Base-by-base conservation (phyloP, 2,113 vertebrate species). In the Noturus placidus region DNA sequence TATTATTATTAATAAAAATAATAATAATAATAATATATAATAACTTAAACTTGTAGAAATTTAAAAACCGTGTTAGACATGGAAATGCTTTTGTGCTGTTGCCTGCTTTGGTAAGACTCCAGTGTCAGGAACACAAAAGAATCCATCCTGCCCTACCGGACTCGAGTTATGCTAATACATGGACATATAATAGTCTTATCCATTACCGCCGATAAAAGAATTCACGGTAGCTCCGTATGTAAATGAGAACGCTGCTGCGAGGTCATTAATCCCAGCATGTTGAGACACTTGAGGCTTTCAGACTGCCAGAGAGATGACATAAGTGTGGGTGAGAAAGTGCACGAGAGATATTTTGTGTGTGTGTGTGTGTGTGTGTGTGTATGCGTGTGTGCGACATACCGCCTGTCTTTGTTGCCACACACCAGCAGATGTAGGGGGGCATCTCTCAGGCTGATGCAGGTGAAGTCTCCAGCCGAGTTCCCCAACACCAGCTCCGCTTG, bases 361-460 rank as follows among this genome's bases (percentile, higher is more conserved):
- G 50, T 35, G 54, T 46, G 86, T 69, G n/a, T 74, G 50, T 67
- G 61, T 52, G 86, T 81, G 27, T 38, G 59, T 33, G 56, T 61
- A 77, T 42, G 52, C 38, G 67, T 50, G 15, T 5, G 50, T 50
- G 14, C 61, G 57, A 63, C 93, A 0, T 94, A 99, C 98, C 97
- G 96, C 89, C 98, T 94, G 95, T 99, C 98, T 92, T 96, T 97
- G 94, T 98, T 99, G 89, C 98, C 98, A 0, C 97, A 96, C 86
- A 96, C 96, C 91, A 99, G 93, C 92, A 98, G 95, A 93, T 96
- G 93, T 63, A 97, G 95, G 42, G 96, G 95, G 38, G 94, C 93
- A 93, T 96, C 94, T 89, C 92, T 95, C 91, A 99, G 93, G 92
- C 96, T 96, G 94, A 99, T 88, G 42, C 98, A 99, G 0, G 96